These are phyloP conservation scores for Remorina albescens DNA, from an alignment of 2,797 vertebrate species.

Conservation along the genomic window DNA sequence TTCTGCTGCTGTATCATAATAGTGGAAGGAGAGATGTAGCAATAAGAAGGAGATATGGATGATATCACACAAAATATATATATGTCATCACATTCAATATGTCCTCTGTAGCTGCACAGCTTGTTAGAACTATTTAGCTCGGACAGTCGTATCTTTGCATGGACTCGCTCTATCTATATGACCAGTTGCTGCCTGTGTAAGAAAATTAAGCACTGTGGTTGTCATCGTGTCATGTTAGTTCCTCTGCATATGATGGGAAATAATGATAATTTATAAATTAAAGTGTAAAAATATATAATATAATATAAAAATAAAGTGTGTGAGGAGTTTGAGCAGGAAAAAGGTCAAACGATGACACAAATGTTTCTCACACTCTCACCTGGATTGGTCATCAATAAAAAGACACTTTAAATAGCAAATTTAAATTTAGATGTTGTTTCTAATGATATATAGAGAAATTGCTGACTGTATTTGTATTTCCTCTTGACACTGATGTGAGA, in stretches of 20 bases:
- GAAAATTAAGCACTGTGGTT: not conserved
- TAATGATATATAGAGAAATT: not conserved
- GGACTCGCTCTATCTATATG: not conserved
- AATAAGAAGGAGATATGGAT: not conserved
- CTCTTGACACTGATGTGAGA: not conserved
- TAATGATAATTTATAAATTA: not conserved
- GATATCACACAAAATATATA: not conserved
- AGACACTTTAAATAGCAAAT: not conserved
- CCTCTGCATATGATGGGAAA: not conserved
- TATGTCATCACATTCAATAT: not conserved
- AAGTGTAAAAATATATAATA: too few relatives aligned
- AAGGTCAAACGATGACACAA: not conserved
- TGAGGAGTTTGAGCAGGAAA: not conserved
- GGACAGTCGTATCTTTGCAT: not conserved
- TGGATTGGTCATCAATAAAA: not conserved
- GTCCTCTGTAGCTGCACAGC: not conserved
- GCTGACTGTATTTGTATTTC: not conserved
- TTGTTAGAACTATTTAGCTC: not conserved
- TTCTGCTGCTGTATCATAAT: not conserved
- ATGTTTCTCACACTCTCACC: slow-evolving; percentile 2
- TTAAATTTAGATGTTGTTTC: not conserved
- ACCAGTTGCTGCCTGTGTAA: not conserved
- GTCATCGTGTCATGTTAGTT: not conserved
- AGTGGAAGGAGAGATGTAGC: not conserved
- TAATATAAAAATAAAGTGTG: too few relatives aligned